Evolutionary conservation across 92 coral and sea anemone genomes (phyloP), one percentile per base, ranked within the genome.

Genomic region (Galaxea fascicularis): DNA sequence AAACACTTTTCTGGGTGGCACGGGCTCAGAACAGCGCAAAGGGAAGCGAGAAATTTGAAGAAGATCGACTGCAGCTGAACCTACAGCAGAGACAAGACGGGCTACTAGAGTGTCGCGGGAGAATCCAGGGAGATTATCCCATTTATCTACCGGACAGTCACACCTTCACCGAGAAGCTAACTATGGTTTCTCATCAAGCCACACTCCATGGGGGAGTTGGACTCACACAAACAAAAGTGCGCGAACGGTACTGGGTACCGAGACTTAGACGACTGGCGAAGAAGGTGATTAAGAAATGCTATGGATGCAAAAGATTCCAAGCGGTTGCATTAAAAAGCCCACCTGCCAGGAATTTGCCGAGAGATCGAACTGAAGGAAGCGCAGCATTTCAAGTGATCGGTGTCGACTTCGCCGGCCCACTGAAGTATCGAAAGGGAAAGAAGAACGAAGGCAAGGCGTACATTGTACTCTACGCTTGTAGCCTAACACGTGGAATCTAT

Each of bases 141-240:
- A 45, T 65, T 51, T 75, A 88, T n/a, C 39, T 82, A 30, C 88
- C 90, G 1, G 83, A 87, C 44, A 72, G 49, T 6, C 87, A 87
- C 45, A 54, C 26, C 77, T 64, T 29, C 24, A 76, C 86, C 4
- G 77, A 73, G 71, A 82, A 82, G 65, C 60, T 73, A 56, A 64
- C 65, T 9, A 56, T 30, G 71, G 45, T 39, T 27, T 59, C 81
- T 8, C 86, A 86, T 30, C 53, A 25, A 16, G 47, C 24, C 49
- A 45, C 86, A 16, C 60, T 87, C 25, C 87, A 81, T 52, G 78
- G 87, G 82, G 87, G 91, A 87, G 87, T 67, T 21, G 77, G 75
- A 13, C 72, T 74, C 17, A 81, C 91, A 20, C n/a, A 81, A 73
- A 52, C 91, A 0, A 87, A 81, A 27, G 86, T 87, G 29, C 78